Conservation (phyloP, 2,888 invertebrate genomes). For the Conops quadrifasciatus region DNA sequence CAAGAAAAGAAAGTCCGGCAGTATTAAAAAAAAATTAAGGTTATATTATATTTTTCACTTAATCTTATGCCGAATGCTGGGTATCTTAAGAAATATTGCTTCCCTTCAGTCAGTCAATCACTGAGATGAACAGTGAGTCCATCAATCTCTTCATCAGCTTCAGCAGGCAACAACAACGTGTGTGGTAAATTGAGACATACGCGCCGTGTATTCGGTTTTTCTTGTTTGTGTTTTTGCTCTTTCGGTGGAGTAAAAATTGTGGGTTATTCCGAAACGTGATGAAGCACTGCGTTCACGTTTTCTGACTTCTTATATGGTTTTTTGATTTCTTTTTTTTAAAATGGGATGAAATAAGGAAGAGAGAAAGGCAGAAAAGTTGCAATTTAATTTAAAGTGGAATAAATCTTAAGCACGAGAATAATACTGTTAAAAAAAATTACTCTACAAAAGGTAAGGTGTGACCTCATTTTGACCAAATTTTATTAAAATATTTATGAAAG, state of each 20-base stretch:
- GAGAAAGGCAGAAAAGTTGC: neutral
- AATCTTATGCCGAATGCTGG: neutral
- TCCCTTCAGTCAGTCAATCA: slow-evolving; percentile 1
- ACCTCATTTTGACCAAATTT: no score
- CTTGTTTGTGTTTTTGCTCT: neutral
- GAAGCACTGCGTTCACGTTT: neutral
- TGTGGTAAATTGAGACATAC: slow-evolving; percentile 34
- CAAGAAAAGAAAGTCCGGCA: slow-evolving; percentile 13
- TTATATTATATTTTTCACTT: neutral
- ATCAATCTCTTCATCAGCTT: neutral
- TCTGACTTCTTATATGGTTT: no score
- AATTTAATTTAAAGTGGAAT: neutral
- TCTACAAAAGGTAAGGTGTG: no score
- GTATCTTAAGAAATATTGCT: neutral
- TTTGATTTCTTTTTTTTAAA: neutral
- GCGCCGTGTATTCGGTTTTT: neutral
- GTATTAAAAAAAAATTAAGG: neutral
- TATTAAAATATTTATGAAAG: no score
- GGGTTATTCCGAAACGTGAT: neutral
- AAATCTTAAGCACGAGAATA: neutral
- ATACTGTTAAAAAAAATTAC: no score
- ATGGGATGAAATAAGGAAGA: neutral
- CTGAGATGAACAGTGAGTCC: neutral
- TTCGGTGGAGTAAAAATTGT: neutral
- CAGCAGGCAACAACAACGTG: slow-evolving; percentile 14